Percentiles rank a stretch among this genome's conserved stretches.
Conservation (phyloP, 1,140 invertebrate species). For the Platorchestia sp. region DNA sequence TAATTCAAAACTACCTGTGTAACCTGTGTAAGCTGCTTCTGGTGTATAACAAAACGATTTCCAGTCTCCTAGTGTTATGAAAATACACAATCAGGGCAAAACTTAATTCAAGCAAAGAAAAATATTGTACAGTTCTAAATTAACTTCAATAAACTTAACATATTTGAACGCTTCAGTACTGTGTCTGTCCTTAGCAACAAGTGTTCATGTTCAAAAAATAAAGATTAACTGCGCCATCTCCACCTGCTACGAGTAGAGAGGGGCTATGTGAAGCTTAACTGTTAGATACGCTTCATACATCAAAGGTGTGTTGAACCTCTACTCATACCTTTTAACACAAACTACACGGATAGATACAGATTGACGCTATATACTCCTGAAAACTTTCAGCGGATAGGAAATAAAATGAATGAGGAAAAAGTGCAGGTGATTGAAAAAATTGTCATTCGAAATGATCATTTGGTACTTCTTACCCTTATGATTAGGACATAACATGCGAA, state of each 20-base stretch:
- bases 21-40: neutral
- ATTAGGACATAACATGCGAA: conserved; percentile 48
- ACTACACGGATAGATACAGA: neutral
- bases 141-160: neutral
- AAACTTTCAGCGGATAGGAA: neutral
- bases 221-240: neutral
- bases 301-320: neutral
- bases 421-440: neutral
- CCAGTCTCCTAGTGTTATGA: neutral
- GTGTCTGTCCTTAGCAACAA: neutral
- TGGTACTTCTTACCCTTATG: conserved; percentile 20
- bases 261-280: too few relatives aligned
- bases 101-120: neutral
- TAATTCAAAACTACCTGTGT: neutral
- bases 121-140: neutral
- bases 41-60: neutral
- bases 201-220: neutral
- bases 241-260: neutral
- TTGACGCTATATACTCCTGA: neutral
- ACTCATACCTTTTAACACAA: neutral
- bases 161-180: neutral
- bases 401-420: neutral
- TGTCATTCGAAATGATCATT: neutral
- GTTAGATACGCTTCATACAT: neutral
- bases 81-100: neutral